Evolutionary conservation across 2,797 vertebrate genomes (phyloP).

Genomic region (Thunnus albacares): DNA sequence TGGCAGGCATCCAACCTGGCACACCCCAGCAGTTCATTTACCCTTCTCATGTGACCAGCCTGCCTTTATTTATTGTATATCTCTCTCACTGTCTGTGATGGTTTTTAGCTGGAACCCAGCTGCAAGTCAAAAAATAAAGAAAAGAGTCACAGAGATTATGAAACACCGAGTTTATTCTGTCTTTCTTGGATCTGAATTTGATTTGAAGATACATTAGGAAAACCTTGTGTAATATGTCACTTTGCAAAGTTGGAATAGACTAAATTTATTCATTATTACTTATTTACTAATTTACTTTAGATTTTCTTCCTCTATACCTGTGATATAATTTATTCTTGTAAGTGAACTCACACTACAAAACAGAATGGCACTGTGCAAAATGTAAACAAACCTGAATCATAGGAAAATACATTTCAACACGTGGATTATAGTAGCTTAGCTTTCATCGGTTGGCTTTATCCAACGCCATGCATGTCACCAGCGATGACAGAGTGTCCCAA

Average conservation of each 20-base stretch:
- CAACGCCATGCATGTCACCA: background rate
- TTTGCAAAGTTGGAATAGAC: background rate
- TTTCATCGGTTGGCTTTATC: background rate
- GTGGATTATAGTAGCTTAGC: background rate
- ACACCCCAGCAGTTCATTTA: conserved; percentile 7
- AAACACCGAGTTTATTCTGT: background rate
- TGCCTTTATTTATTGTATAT: conserved; percentile 23
- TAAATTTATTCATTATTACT: background rate
- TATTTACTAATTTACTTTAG: background rate
- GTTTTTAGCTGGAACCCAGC: conserved; percentile 6
- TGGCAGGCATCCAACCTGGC: conserved; percentile 47
- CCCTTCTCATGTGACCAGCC: conserved; percentile 20
- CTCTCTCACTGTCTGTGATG: background rate
- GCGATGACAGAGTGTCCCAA: conserved; percentile 16
- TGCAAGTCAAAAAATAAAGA: background rate
- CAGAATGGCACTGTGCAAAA: background rate
- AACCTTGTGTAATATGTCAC: background rate
- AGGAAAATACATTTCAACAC: background rate
- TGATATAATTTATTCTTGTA: background rate
- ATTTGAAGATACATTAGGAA: background rate
- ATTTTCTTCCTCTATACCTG: too few species aligned
- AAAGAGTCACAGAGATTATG: background rate
- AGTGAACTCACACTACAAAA: background rate
- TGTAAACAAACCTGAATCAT: conserved; percentile 26
- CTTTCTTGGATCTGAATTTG: background rate